These are phyloP conservation scores for Pempheris klunzingeri DNA, from an alignment of 2,797 vertebrate genomes.

Conservation along the genomic window DNA sequence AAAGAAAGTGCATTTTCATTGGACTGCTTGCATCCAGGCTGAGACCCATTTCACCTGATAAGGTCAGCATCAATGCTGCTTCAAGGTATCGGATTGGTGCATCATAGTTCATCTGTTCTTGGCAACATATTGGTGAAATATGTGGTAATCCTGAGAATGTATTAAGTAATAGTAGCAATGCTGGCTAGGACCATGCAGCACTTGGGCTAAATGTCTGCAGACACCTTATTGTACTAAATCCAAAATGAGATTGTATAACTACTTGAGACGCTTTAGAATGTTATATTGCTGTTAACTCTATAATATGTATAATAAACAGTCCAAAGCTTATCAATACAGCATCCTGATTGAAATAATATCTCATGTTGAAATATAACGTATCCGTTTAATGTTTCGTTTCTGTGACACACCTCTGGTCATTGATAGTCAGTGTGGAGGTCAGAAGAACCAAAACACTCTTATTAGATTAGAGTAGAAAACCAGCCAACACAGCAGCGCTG, in stretches of 20 bases:
- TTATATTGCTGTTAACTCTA: background rate
- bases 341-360: background rate
- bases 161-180: background rate
- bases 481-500: slow-evolving; percentile 12
- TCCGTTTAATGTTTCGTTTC: background rate
- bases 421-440: slow-evolving; percentile 26
- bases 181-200: background rate
- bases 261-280: background rate
- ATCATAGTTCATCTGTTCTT: background rate
- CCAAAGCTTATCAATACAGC: background rate
- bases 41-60: too few relatives aligned
- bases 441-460: slow-evolving; percentile 43
- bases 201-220: too few relatives aligned
- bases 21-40: background rate
- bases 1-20: background rate
- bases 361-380: background rate
- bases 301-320: background rate
- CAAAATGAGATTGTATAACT: background rate
- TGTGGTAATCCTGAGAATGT: too few relatives aligned
- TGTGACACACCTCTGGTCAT: background rate
- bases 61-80: too few relatives aligned
- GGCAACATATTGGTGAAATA: background rate
- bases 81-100: too few relatives aligned
- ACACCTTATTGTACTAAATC: background rate
- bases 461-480: slow-evolving; percentile 48